These are phyloP conservation scores for Peromyscus leucopus DNA, from an alignment of 2,113 vertebrate genomes.

Conservation along the genomic window DNA sequence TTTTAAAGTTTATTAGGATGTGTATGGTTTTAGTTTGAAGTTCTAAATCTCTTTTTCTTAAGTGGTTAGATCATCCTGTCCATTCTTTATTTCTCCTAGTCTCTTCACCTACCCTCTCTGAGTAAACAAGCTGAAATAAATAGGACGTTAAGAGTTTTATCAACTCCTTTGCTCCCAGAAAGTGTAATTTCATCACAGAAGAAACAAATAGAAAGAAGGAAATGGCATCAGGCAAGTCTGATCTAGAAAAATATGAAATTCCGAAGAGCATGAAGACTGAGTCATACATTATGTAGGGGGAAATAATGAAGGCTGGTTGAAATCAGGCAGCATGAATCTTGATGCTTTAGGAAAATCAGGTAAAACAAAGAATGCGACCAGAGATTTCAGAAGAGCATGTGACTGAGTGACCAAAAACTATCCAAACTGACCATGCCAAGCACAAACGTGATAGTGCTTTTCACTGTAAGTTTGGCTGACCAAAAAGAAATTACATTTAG, in stretches of 20 bases:
- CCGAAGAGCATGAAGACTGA: background rate
- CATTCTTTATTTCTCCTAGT: background rate
- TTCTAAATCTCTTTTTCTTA: constrained; percentile 3
- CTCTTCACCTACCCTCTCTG: background rate
- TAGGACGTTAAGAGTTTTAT: constrained; percentile 6
- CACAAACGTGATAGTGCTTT: constrained; percentile 49
- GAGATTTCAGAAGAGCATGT: background rate
- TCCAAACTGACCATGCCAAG: constrained; percentile 8
- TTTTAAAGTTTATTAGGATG: background rate
- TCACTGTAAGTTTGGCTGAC: background rate
- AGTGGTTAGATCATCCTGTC: background rate
- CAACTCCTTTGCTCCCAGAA: constrained; percentile 41
- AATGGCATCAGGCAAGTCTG: background rate
- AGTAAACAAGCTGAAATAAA: constrained; percentile 41
- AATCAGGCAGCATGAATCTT: background rate
- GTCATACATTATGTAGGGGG: background rate
- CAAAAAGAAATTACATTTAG: constrained; percentile 56
- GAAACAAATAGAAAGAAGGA: constrained; percentile 47
- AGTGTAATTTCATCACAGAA: constrained; percentile 44
- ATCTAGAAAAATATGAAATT: constrained; percentile 59
- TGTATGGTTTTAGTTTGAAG: constrained; percentile 24
- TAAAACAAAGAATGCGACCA: background rate
- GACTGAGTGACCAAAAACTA: background rate
- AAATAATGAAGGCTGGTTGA: constrained; percentile 4
- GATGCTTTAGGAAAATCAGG: background rate